These are phyloP conservation scores for Fregetta grallaria DNA, from an alignment of 2,113 vertebrate genomes.

Conservation along the genomic window DNA sequence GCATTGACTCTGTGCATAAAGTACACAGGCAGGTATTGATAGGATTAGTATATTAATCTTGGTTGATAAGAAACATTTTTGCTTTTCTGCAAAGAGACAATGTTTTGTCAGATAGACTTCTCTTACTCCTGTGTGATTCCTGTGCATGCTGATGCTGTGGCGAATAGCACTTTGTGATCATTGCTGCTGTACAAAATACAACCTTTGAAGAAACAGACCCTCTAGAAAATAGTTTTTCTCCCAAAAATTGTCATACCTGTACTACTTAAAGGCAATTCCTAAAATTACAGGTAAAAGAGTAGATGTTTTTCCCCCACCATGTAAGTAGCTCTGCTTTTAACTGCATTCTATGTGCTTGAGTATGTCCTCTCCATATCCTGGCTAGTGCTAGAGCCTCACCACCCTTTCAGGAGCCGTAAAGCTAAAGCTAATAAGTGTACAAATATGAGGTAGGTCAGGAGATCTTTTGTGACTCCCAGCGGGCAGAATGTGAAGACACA, in stretches of 20 bases:
- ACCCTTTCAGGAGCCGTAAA: not conserved
- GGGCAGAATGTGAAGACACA: not conserved
- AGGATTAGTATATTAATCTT: not conserved
- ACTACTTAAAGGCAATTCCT: not conserved
- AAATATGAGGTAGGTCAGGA: not conserved
- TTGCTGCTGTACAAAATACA: not conserved
- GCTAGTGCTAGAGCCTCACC: not conserved
- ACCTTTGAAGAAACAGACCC: not conserved
- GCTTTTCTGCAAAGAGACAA: not conserved
- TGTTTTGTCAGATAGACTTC: not conserved
- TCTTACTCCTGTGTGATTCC: not conserved
- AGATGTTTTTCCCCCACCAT: accelerated
- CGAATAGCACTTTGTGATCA: not conserved
- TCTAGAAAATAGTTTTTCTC: not conserved
- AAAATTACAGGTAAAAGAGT: not conserved
- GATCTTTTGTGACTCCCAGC: not conserved
- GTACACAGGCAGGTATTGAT: not conserved
- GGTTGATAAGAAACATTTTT: not conserved
- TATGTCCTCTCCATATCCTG: not conserved
- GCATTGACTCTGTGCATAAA: not conserved
- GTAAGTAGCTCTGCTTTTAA: not conserved
- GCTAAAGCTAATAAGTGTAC: not conserved
- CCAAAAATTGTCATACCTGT: not conserved
- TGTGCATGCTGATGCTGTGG: not conserved
- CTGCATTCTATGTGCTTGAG: not conserved